phyloP scores from a whole-genome alignment of 1,140 invertebrate genomes.

The Polyergus mexicanus region DNA sequence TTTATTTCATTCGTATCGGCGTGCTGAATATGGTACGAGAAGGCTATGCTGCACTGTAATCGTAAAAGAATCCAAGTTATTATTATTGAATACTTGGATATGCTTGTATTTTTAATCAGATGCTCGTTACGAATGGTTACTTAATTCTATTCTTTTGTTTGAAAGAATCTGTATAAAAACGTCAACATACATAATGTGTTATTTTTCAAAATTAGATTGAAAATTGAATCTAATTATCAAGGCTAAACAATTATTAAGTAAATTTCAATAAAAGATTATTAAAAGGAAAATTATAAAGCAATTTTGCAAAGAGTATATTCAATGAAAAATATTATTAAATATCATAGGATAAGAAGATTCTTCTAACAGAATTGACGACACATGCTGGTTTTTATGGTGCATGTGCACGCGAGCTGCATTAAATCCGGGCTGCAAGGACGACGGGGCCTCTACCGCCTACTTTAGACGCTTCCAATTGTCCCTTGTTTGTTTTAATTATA shows the following conservation, averaged over 20 bases:
- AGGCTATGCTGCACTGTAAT: constrained; percentile 4
- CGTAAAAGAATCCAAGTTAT: not conserved
- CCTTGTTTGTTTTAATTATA: constrained; percentile 85
- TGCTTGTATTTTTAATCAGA: not conserved
- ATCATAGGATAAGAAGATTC: not conserved
- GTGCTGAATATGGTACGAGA: not conserved
- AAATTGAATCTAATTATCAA: constrained; percentile 9
- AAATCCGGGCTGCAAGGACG: constrained; percentile 77
- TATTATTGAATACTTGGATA: constrained; percentile 11
- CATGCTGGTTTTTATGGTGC: not conserved
- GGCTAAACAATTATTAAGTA: not conserved
- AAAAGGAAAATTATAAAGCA: not conserved
- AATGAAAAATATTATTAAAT: not conserved
- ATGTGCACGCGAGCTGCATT: constrained; percentile 15
- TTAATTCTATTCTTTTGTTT: not conserved
- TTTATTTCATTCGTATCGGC: not conserved
- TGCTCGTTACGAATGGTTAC: not conserved
- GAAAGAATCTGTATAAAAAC: not conserved
- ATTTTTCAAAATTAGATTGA: not conserved
- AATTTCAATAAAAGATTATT: not conserved
- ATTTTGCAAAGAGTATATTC: not conserved
- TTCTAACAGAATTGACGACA: not conserved
- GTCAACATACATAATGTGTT: not conserved
- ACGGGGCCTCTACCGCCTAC: constrained; percentile 63
- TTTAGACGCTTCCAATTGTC: constrained; percentile 71